Evolutionary conservation across 2,113 vertebrate species (phyloP).

Genomic region (Melanotaenia duboulayi): DNA sequence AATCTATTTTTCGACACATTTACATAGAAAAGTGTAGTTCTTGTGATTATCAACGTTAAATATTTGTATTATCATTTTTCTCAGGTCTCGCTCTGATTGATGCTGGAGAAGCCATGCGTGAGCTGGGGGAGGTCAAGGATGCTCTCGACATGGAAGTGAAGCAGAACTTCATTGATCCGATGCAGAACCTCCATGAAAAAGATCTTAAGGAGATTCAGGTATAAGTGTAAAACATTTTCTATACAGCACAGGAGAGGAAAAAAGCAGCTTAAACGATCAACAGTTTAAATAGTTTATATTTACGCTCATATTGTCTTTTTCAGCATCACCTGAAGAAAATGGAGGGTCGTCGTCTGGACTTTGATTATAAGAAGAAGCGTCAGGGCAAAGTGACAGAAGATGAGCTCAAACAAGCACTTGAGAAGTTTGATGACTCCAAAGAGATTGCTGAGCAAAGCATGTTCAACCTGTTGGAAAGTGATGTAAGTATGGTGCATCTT

Average conservation of each 20-base stretch:
- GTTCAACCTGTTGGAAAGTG: constrained; percentile 98
- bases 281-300: background rate
- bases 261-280: background rate
- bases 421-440: constrained; percentile 98
- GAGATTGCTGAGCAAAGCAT: constrained; percentile 98
- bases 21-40: no score
- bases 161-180: constrained; percentile 97
- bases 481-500: constrained; percentile 84
- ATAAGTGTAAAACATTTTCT: background rate
- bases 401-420: constrained; percentile 94
- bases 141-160: constrained; percentile 98
- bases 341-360: constrained; percentile 95
- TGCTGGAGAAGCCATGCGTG: constrained; percentile 92
- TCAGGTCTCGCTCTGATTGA: constrained; percentile 92
- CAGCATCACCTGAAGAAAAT: constrained; percentile 98
- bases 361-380: constrained; percentile 99
- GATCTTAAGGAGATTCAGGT: constrained; percentile 98
- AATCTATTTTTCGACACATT: no score
- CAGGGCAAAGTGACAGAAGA: constrained; percentile 96
- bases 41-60: background rate
- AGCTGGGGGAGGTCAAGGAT: constrained; percentile 96
- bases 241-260: no score
- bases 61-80: background rate
- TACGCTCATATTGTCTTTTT: constrained; percentile 24
- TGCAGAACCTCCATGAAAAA: constrained; percentile 98